Percentiles rank a stretch among this genome's conserved stretches.
phyloP scores from a whole-genome alignment of 2,113 vertebrate species.

The Eclectus roratus region DNA sequence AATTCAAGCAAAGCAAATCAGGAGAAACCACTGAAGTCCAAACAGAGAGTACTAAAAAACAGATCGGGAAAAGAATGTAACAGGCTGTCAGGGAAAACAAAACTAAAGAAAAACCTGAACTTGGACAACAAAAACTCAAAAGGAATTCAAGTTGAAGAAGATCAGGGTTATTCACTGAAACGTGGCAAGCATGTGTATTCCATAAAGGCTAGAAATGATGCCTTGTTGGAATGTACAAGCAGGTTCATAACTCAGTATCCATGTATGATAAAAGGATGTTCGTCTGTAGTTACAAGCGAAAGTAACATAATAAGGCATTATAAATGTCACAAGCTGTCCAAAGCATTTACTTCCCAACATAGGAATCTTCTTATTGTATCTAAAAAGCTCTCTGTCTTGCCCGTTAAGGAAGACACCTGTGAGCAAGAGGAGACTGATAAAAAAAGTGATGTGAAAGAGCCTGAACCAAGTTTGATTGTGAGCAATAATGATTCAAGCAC shows the following conservation, averaged over 20 bases:
- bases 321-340: slow-evolving; percentile 90
- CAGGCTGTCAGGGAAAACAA: slow-evolving; percentile 78
- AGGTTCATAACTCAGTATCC: slow-evolving; percentile 88
- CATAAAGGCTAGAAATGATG: slow-evolving; percentile 87
- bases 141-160: slow-evolving; percentile 67
- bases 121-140: slow-evolving; percentile 70
- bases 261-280: slow-evolving; percentile 96
- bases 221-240: slow-evolving; percentile 88
- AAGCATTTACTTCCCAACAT: slow-evolving; percentile 89
- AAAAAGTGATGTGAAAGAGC: slow-evolving; percentile 59
- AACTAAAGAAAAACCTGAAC: slow-evolving; percentile 65
- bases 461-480: slow-evolving; percentile 17
- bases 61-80: slow-evolving; percentile 82
- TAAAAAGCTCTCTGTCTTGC: slow-evolving; percentile 77
- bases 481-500: slow-evolving; percentile 71
- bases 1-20: slow-evolving; percentile 80
- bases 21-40: slow-evolving; percentile 76
- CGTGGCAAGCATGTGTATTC: slow-evolving; percentile 77
- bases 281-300: slow-evolving; percentile 89
- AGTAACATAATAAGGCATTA: slow-evolving; percentile 93
- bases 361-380: slow-evolving; percentile 91
- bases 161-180: slow-evolving; percentile 76
- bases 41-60: slow-evolving; percentile 76
- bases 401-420: slow-evolving; percentile 70
- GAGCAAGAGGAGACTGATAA: slow-evolving; percentile 76